Evolutionary conservation across 2,797 vertebrate genomes (phyloP).

Genomic region (Anisognathus igniventris): DNA sequence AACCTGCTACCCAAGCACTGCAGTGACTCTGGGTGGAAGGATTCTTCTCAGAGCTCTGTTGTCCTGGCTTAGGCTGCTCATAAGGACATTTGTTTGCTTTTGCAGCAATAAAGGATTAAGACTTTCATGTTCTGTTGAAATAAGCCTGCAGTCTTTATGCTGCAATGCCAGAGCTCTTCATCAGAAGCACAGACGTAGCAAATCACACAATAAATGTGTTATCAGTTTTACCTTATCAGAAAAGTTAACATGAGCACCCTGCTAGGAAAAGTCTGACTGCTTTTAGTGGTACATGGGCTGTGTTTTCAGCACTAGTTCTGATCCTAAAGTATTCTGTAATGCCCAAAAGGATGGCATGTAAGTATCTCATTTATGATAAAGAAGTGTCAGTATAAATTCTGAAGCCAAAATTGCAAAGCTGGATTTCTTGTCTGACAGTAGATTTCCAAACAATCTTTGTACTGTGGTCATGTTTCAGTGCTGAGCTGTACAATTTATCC

Average conservation of each 20-base stretch:
- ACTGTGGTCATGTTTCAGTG: neutral
- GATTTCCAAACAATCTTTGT: conserved; percentile 26
- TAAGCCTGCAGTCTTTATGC: neutral
- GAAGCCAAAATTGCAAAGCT: neutral
- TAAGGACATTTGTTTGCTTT: neutral
- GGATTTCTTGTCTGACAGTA: neutral
- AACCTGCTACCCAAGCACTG: neutral
- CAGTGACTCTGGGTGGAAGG: neutral
- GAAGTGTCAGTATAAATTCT: neutral
- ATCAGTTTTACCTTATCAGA: neutral
- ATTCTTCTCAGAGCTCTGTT: neutral
- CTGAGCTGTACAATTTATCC: neutral
- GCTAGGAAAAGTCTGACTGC: neutral
- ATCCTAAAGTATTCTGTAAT: neutral
- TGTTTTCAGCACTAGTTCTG: neutral
- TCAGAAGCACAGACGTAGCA: neutral
- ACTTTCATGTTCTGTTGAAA: neutral
- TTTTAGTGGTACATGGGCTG: neutral
- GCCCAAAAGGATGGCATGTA: neutral
- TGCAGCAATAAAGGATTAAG: neutral
- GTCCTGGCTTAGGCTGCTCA: neutral
- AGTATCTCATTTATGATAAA: neutral
- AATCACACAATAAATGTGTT: neutral
- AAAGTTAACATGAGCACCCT: neutral
- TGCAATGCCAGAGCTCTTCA: neutral